phyloP scores from a whole-genome alignment of 2,113 vertebrate species.

The Takifugu flavidus region DNA sequence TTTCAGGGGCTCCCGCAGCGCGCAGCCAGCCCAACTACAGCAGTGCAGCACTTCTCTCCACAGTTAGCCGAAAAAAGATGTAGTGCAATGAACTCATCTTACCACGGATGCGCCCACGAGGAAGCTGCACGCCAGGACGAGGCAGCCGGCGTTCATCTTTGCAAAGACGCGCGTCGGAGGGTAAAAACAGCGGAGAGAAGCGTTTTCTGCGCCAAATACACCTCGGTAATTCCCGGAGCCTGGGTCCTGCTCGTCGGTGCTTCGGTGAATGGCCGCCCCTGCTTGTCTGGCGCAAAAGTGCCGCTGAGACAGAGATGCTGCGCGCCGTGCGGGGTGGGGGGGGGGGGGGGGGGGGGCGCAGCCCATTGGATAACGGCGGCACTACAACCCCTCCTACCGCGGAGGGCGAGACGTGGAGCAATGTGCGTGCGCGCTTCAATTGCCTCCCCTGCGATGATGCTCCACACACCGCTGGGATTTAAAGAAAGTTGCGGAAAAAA shows the following conservation, averaged over 20 bases:
- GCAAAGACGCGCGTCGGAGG: conserved; percentile 34
- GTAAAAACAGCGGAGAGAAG: conserved; percentile 4
- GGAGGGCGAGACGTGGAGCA: conserved; percentile 19
- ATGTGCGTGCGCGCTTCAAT: conserved; percentile 22
- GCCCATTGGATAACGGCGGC: conserved; percentile 70
- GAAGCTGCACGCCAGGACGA: conserved; percentile 71
- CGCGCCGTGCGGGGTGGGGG: conserved; percentile 49
- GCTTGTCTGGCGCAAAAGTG: conserved; percentile 75
- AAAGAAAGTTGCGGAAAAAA: conserved; percentile 20
- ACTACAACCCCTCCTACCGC: conserved; percentile 71
- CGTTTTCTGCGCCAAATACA: conserved; percentile 33
- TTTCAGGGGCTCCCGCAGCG: conserved; percentile 12
- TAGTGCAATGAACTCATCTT: conserved; percentile 61
- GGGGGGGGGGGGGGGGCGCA: conserved; percentile 1
- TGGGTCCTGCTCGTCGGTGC: conserved; percentile 32
- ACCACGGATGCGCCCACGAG: conserved; percentile 73
- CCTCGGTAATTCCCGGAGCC: conserved; percentile 64
- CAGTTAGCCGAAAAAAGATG: conserved; percentile 22
- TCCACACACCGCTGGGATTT: conserved; percentile 30
- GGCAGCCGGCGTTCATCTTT: conserved; percentile 70
- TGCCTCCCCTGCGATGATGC: conserved; percentile 23
- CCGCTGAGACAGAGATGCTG: conserved; percentile 74
- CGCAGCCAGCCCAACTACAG: conserved; percentile 36
- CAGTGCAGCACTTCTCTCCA: conserved; percentile 56
- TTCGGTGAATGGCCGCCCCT: conserved; percentile 52